Conservation (phyloP, 2,888 invertebrate genomes). For the Mechanitis mazaeus region DNA sequence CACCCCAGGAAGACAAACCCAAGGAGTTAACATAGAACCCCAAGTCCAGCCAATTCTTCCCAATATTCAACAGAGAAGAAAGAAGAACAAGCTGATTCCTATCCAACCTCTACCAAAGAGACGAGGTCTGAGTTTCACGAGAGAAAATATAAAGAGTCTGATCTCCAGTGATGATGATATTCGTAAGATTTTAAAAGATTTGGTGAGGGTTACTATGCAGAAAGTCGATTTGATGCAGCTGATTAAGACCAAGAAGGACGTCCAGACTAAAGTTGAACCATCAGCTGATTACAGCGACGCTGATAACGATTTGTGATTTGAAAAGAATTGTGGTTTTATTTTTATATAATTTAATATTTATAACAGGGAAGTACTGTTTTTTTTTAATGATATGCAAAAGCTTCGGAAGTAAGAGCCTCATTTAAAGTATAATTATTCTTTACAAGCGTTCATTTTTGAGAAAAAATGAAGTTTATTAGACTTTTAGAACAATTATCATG, state of each 20-base stretch:
- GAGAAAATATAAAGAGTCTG: constrained; percentile 56
- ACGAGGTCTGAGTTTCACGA: constrained; percentile 49
- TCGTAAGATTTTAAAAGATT: constrained; percentile 62
- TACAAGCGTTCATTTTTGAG: constrained; percentile 14
- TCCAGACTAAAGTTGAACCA: constrained; percentile 17
- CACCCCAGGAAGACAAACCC: constrained; percentile 34
- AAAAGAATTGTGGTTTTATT: background rate
- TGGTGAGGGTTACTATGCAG: constrained; percentile 67
- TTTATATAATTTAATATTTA: background rate
- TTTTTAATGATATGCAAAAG: no score
- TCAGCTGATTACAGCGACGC: constrained; percentile 18
- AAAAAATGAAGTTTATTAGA: constrained; percentile 13
- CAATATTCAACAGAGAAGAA: constrained; percentile 37
- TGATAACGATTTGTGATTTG: constrained; percentile 26
- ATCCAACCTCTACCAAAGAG: constrained; percentile 38
- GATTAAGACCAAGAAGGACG: constrained; percentile 36
- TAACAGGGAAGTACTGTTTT: background rate
- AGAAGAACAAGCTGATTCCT: constrained; percentile 35
- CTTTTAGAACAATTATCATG: constrained; percentile 30
- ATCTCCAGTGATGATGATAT: constrained; percentile 63
- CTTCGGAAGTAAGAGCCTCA: background rate
- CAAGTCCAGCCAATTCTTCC: constrained; percentile 25
- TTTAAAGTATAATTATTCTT: background rate
- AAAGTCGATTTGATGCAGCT: constrained; percentile 58
- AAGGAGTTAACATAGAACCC: constrained; percentile 22